Evolutionary conservation across 1,140 invertebrate genomes (phyloP).

Genomic region (Neodiprion lecontei): DNA sequence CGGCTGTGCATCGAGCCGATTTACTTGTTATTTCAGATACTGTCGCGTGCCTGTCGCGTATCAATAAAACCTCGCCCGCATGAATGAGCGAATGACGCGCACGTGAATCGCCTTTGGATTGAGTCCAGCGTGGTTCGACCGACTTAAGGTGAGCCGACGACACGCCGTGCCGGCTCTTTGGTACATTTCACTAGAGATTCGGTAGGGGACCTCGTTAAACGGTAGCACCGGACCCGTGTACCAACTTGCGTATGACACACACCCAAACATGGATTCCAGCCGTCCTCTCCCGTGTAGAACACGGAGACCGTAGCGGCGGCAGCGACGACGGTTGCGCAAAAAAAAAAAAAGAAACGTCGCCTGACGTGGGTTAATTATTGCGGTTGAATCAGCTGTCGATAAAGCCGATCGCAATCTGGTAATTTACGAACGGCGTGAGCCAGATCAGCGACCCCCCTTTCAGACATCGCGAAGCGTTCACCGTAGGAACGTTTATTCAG

Average conservation of each 20-base stretch:
- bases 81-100: not conserved
- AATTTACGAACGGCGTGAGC: conserved; percentile 1
- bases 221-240: not conserved
- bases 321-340: not conserved
- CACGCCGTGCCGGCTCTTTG: not conserved
- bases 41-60: not conserved
- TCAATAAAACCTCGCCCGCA: not conserved
- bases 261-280: not conserved
- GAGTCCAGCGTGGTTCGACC: not conserved
- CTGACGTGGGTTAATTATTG: conserved; percentile 1
- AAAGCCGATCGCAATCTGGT: conserved; percentile 7
- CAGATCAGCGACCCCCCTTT: not conserved
- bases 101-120: not conserved
- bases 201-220: conserved; percentile 1
- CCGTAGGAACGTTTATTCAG: not conserved
- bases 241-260: not conserved
- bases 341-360: not conserved
- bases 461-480: too few relatives aligned
- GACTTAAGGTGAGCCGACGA: not conserved
- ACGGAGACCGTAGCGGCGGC: not conserved
- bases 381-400: conserved; percentile 1
- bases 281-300: not conserved
- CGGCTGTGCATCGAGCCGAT: too few relatives aligned
- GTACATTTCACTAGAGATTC: not conserved
- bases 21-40: not conserved